Evolutionary conservation across 2,888 invertebrate genomes (phyloP).

Genomic region (Agrochola macilenta): DNA sequence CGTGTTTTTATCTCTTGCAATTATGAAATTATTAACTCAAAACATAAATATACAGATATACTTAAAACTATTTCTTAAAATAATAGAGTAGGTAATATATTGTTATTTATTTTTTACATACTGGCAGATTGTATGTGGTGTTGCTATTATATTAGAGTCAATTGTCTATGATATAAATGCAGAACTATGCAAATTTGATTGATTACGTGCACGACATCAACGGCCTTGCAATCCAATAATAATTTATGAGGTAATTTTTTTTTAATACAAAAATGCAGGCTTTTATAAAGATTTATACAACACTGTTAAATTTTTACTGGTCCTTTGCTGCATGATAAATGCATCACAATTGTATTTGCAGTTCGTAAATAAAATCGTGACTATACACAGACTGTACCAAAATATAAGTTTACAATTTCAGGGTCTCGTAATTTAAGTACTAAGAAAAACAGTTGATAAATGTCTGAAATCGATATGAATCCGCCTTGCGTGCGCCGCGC

Average conservation of each 20-base stretch:
- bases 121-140: background rate
- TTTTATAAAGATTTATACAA: background rate
- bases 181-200: background rate
- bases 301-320: background rate
- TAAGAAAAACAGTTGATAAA: background rate
- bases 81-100: background rate
- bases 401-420: background rate
- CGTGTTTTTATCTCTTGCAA: constrained; percentile 30
- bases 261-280: background rate
- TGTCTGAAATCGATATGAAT: background rate
- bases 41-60: too few species aligned
- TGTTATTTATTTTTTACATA: background rate
- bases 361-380: background rate
- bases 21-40: background rate
- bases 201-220: background rate
- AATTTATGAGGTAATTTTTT: background rate
- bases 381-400: background rate
- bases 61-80: background rate
- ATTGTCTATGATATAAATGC: constrained; percentile 2
- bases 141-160: constrained; percentile 1
- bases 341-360: background rate
- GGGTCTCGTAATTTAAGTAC: background rate
- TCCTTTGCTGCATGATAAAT: background rate
- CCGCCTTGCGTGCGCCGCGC: too few species aligned
- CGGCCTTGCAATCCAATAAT: background rate